Evolutionary conservation across 2,113 vertebrate species (phyloP).

Genomic region (Bubo scandiacus): DNA sequence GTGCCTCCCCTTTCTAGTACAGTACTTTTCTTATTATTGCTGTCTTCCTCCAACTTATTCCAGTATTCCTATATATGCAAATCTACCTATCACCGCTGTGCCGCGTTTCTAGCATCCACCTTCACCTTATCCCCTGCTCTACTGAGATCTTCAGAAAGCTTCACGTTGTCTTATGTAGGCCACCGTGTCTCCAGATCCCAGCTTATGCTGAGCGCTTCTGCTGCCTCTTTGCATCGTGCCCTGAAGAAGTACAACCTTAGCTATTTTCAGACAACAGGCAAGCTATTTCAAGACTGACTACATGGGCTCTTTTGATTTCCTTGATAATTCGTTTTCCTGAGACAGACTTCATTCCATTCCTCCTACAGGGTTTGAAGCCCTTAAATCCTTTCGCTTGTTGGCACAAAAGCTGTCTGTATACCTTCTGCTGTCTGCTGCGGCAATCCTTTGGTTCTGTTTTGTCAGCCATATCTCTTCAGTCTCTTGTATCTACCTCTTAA

Average conservation of each 20-base stretch:
- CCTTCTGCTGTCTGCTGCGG: neutral
- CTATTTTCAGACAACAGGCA: neutral
- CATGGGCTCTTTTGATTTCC: neutral
- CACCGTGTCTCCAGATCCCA: rapidly evolving
- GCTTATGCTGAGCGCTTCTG: rapidly evolving
- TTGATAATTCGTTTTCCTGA: neutral
- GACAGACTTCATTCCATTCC: neutral
- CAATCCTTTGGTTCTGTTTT: neutral
- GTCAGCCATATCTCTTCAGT: neutral
- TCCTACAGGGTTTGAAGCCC: neutral
- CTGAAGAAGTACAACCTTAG: neutral
- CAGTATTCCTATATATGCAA: neutral
- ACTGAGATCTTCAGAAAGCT: neutral
- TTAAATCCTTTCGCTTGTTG: neutral
- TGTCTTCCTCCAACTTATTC: neutral
- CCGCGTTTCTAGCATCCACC: neutral
- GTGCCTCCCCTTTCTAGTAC: neutral
- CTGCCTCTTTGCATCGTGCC: neutral
- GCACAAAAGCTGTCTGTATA: neutral
- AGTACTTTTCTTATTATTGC: neutral
- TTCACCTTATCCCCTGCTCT: neutral
- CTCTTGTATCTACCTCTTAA: slow-evolving; percentile 25
- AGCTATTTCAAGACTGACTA: neutral
- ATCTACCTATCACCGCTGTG: rapidly evolving
- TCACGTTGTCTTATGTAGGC: rapidly evolving